Evolutionary conservation across 2,797 vertebrate species (phyloP), one percentile per base, ranked within the genome.

Genomic region (Gymnocypris eckloni): DNA sequence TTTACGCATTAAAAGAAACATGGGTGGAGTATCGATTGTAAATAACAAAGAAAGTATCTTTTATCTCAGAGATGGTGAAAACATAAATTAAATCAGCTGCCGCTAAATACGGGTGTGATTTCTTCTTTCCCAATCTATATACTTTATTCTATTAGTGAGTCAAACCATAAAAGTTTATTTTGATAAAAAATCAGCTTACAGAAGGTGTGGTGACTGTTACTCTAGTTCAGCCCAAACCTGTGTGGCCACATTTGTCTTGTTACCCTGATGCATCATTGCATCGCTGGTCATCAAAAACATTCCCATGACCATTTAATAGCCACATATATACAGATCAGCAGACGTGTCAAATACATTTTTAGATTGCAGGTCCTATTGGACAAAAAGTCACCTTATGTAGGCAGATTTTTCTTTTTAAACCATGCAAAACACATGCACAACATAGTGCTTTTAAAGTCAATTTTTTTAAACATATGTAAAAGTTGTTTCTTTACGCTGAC

Each of bases 221-320:
- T 50, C 12, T 66, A 64, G 79, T 77, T 86, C 69, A 86, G 66
- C 50, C 59, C 54, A 81, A 84, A 87, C 84, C 86, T 85, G 79
- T 86, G 78, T 86, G 73, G 61, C 43, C 6, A 71, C 77, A 83
- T 76, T 54, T 81, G 43, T 64, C 52, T 73, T 82, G 77, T 84
- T 52, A 52, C 67, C 39, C 12, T 67, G 45, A 81, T 54, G 15
- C 25, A 84, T 88, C 78, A 85, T 82, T 77, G 52, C 54, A 45
- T 37, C 52, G 79, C 52, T 79, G 78, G 72, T 83, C 69, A 87
- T 83, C 50, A 6, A 67, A 75, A 82, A 89, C 76, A 66, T 87
- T 84, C 86, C 78, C 76, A 86, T 81, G 82, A 77, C 80, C 78
- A 59, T 85, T 64, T 77, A 22, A 56, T 39, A 77, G 52, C 50